Conservation (phyloP, 2,888 invertebrate species). For the Chalcis sispes region DNA sequence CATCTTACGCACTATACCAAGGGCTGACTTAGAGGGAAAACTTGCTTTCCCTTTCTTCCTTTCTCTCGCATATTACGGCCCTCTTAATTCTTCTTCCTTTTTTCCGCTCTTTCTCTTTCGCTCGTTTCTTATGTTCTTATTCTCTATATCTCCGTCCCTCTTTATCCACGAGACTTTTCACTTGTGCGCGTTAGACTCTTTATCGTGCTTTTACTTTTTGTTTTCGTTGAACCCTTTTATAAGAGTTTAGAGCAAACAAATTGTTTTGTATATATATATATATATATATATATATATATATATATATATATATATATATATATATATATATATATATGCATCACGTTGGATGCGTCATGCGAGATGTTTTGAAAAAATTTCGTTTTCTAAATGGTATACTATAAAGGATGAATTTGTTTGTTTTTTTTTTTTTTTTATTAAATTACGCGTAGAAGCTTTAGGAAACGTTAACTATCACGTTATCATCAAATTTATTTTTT, state of each 20-base stretch:
- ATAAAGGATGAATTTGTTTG: too few relatives aligned
- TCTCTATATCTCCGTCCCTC: constrained; percentile 1
- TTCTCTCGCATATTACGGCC: constrained; percentile 43
- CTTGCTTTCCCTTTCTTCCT: constrained; percentile 10
- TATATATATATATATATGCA: too few relatives aligned
- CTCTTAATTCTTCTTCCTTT: constrained; percentile 49
- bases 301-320: too few relatives aligned
- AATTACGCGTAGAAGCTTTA: not conserved
- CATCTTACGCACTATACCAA: too few relatives aligned
- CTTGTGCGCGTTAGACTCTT: constrained; percentile 8
- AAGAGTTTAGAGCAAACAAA: too few relatives aligned
- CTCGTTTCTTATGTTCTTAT: too few relatives aligned
- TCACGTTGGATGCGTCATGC: too few relatives aligned
- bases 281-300: too few relatives aligned
- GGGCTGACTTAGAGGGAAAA: not conserved
- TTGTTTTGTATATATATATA: too few relatives aligned
- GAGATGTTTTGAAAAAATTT: not conserved
- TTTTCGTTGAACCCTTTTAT: not conserved
- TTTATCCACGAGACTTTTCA: constrained; percentile 10
- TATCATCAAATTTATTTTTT: too few relatives aligned
- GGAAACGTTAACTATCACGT: too few relatives aligned
- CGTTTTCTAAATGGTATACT: too few relatives aligned
- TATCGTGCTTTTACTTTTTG: not conserved
- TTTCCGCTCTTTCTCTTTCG: not conserved
- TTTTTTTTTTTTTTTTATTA: not conserved